phyloP scores from a whole-genome alignment of 2,888 invertebrate genomes.

The Cataglyphis cursor region DNA sequence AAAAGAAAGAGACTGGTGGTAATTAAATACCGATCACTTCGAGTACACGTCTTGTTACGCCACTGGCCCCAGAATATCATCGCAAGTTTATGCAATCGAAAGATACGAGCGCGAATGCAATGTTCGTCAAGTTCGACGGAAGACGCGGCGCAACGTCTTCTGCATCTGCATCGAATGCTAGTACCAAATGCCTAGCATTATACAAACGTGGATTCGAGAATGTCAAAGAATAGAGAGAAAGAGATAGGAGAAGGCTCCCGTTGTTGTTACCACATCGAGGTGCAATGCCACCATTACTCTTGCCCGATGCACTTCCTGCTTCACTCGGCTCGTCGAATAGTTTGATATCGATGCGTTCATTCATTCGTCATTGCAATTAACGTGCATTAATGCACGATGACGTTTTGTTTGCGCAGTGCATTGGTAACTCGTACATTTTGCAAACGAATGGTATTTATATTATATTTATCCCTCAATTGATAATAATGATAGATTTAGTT shows the following conservation, averaged over 20 bases:
- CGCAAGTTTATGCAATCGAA: slow-evolving; percentile 6
- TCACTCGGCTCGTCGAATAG: slow-evolving; percentile 38
- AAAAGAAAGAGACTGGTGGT: not conserved
- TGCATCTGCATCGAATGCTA: slow-evolving; percentile 41
- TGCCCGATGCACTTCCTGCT: slow-evolving; percentile 73
- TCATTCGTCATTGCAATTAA: slow-evolving; percentile 72
- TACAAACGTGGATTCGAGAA: slow-evolving; percentile 61
- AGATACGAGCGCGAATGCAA: not conserved
- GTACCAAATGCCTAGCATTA: slow-evolving; percentile 49
- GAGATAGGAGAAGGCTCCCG: slow-evolving; percentile 53
- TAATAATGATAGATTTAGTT: not conserved
- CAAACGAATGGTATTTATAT: not conserved
- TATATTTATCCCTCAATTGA: not conserved
- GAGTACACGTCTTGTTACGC: not conserved
- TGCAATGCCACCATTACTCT: slow-evolving; percentile 78
- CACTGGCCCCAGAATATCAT: not conserved
- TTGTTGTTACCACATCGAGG: slow-evolving; percentile 69
- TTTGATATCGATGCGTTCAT: slow-evolving; percentile 37
- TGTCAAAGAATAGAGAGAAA: slow-evolving; percentile 17
- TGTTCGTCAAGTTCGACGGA: slow-evolving; percentile 48
- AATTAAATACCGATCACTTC: not conserved
- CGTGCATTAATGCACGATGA: slow-evolving; percentile 52
- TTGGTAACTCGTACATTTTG: not conserved
- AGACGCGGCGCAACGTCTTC: not conserved
- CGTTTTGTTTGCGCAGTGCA: slow-evolving; percentile 33